A percentile compares a stretch with the other conserved stretches of the same genome.
phyloP scores from a whole-genome alignment of 2,888 invertebrate genomes.

The Tigriopus californicus region DNA sequence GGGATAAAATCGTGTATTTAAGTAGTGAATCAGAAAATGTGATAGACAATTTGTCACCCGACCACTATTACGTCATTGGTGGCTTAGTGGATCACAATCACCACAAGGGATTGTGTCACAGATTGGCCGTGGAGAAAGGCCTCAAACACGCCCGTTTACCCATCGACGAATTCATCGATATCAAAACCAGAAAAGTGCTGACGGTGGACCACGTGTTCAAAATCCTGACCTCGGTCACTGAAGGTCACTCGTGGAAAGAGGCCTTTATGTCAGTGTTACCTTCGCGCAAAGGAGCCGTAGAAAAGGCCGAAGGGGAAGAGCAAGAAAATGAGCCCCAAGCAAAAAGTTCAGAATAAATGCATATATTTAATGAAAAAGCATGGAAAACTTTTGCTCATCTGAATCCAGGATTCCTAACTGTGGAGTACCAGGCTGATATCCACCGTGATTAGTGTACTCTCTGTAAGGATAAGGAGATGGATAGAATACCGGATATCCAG shows the following conservation, averaged over 20 bases:
- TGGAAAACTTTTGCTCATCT: too few relatives aligned
- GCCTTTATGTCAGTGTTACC: constrained; percentile 58
- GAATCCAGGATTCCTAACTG: too few relatives aligned
- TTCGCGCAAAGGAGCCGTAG: constrained; percentile 45
- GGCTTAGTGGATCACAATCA: constrained; percentile 94
- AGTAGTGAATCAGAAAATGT: constrained; percentile 83
- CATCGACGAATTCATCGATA: constrained; percentile 64
- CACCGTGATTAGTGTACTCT: too few relatives aligned
- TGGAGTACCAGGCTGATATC: too few relatives aligned
- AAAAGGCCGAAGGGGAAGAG: background rate
- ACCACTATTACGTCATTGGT: constrained; percentile 78
- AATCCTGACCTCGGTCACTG: constrained; percentile 47
- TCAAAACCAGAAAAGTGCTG: constrained; percentile 80
- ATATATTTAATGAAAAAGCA: too few relatives aligned
- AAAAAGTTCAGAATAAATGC: too few relatives aligned
- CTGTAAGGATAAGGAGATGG: too few relatives aligned
- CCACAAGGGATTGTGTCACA: constrained; percentile 76
- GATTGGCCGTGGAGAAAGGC: constrained; percentile 54
- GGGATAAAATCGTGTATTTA: constrained; percentile 50
- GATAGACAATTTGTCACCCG: constrained; percentile 47
- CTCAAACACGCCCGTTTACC: constrained; percentile 69
- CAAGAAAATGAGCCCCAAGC: too few relatives aligned
- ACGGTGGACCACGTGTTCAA: constrained; percentile 90
- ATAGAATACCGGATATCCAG: too few relatives aligned
- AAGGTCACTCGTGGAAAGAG: constrained; percentile 57